Conservation (phyloP, 1,140 invertebrate species). For the Uloborus diversus region DNA sequence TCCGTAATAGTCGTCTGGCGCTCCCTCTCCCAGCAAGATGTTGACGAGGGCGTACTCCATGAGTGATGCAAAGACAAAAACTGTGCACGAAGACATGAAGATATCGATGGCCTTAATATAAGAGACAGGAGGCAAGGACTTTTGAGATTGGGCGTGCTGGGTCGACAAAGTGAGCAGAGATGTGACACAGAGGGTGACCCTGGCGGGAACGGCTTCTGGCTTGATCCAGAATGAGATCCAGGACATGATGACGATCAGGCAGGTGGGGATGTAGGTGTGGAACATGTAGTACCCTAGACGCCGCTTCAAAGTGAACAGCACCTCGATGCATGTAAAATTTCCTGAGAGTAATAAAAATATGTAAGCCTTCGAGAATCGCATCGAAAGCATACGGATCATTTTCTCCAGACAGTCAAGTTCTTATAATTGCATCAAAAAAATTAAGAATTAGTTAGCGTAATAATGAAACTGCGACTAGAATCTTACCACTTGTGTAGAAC, state of each 20-base stretch:
- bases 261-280: constrained; percentile 81
- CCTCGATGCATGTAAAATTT: constrained; percentile 68
- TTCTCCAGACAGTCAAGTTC: no score
- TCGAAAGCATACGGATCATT: no score
- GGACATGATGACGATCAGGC: constrained; percentile 65
- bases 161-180: constrained; percentile 84
- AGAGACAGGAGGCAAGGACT: constrained; percentile 87
- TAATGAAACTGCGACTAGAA: no score
- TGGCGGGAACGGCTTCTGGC: constrained; percentile 67
- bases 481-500: no score
- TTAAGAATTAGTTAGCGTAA: no score
- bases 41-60: constrained; percentile 84
- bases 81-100: constrained; percentile 59
- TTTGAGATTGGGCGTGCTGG: constrained; percentile 67
- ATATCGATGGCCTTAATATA: constrained; percentile 75
- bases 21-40: constrained; percentile 66
- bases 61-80: constrained; percentile 88
- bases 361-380: no score
- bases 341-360: not conserved
- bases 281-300: constrained; percentile 87
- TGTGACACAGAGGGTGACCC: constrained; percentile 65
- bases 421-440: no score
- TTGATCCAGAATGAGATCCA: constrained; percentile 66
- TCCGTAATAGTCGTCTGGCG: not conserved
- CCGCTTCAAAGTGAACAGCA: constrained; percentile 84